Conservation (phyloP, 1,140 invertebrate species). For the Sycophaga agraensis region DNA sequence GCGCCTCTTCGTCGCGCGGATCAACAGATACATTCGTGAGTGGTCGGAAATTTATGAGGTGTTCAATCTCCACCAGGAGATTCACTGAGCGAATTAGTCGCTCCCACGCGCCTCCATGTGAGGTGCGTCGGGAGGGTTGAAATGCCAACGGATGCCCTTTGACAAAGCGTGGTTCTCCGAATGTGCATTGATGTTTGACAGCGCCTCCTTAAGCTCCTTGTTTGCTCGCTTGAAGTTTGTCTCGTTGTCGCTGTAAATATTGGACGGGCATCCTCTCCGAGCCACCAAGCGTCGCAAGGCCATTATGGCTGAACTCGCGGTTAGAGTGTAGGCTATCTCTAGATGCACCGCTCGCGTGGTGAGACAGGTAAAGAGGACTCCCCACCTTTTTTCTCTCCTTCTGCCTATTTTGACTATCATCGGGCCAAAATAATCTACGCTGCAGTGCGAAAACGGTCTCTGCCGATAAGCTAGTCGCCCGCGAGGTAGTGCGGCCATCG, state of each 20-base stretch:
- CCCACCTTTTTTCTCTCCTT: constrained; percentile 39
- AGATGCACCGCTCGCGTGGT: constrained; percentile 36
- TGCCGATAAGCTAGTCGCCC: no score
- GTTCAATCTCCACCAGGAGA: neutral
- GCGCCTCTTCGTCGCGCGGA: no score
- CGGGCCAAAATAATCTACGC: no score
- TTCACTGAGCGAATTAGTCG: neutral
- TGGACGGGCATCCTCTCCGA: constrained; percentile 23
- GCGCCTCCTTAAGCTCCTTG: no score
- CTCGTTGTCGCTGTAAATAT: constrained; percentile 36
- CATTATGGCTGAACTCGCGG: constrained; percentile 33
- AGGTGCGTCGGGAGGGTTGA: neutral
- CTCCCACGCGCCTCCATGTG: neutral
- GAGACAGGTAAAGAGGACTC: constrained; percentile 41
- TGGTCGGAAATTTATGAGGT: no score
- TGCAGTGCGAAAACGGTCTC: no score
- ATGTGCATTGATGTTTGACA: no score
- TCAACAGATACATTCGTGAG: no score
- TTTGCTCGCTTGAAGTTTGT: constrained; percentile 34
- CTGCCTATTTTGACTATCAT: constrained; percentile 33
- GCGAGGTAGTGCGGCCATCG: no score
- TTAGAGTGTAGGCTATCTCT: constrained; percentile 31
- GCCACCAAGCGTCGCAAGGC: constrained; percentile 35
- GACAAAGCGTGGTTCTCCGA: neutral
- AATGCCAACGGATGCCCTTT: neutral